Base-by-base conservation (phyloP, 2,888 invertebrate genomes). In the Drosophila meridionalis region DNA sequence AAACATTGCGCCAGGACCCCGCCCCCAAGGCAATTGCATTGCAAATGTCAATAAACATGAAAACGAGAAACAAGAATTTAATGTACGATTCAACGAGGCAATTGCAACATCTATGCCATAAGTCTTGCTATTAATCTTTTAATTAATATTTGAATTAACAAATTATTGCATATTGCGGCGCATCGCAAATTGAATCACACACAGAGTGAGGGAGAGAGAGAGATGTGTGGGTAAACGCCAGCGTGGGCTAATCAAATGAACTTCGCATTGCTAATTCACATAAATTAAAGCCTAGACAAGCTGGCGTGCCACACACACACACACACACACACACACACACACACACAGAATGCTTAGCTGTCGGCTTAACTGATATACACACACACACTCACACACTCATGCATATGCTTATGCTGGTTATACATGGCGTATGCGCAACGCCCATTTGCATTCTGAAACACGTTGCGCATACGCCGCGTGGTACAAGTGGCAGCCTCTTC, bases 381-480 rank as follows among this genome's bases (percentile, higher is more conserved):
- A 4, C 5, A 61, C 30, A 32, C 48, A 56, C n/a, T 26, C 42
- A 48, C 53, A 56, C 34, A 45, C 38, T 48, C 59, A 50, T 60
- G n/a, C 34, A 55, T 28, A 12, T 38, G 34, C 32, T 26, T 47
- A 52, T 58, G 42, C 43, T 28, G 6, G 36, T 34, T 52, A 50
- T 30, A 71, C 69, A 48, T 43, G 73, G 89, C 85, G 88, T 91
- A 92, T 92, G 92, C 87, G 89, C 91, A 91, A 92, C 92, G 91
- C 92, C 92, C 89, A 86, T 88, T 88, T 86, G 80, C 84, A 87
- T 90, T 86, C 83, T 84, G 55, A 30, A 90, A 89, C 82, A 82
- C 81, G 90, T 91, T 91, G 91, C 91, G 89, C 90, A 90, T 91
- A 89, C 91, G 90, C 84, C 84, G 77, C 82, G 65, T 83, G 73